phyloP scores from a whole-genome alignment of 1,140 invertebrate genomes.

The Nixonia krombeini region DNA sequence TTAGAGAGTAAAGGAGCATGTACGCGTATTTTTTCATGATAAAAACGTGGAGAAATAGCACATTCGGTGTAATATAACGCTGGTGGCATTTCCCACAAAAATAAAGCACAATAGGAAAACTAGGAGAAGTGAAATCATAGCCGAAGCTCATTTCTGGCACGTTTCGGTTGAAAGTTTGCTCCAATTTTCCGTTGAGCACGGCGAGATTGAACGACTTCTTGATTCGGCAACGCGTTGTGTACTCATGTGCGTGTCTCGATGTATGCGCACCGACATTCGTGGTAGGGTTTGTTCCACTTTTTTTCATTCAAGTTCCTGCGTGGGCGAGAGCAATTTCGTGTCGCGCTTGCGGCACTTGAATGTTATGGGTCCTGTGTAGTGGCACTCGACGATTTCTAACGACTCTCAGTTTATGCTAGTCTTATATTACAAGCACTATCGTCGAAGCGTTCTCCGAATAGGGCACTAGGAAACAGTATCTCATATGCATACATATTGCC shows the following conservation, averaged over 20 bases:
- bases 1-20: background rate
- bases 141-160: conserved; percentile 14
- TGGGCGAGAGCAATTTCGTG: conserved; percentile 53
- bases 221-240: conserved; percentile 10
- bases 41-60: background rate
- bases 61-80: no score
- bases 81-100: conserved; percentile 21
- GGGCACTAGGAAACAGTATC: conserved; percentile 6
- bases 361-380: conserved; percentile 36
- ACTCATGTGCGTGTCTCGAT: background rate
- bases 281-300: background rate
- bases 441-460: conserved; percentile 24
- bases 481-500: conserved; percentile 17
- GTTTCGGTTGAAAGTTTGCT: conserved; percentile 26
- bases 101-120: conserved; percentile 1
- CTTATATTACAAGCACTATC: conserved; percentile 32
- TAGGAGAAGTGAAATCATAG: conserved; percentile 4
- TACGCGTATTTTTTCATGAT: no score
- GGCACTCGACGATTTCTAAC: conserved; percentile 38
- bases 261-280: no score
- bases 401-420: conserved; percentile 34
- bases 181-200: conserved; percentile 27
- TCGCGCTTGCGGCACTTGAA: conserved; percentile 48
- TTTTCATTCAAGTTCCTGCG: conserved; percentile 24
- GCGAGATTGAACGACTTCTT: conserved; percentile 28